phyloP scores from a whole-genome alignment of 2,888 invertebrate species.

The Molorchus minor region DNA sequence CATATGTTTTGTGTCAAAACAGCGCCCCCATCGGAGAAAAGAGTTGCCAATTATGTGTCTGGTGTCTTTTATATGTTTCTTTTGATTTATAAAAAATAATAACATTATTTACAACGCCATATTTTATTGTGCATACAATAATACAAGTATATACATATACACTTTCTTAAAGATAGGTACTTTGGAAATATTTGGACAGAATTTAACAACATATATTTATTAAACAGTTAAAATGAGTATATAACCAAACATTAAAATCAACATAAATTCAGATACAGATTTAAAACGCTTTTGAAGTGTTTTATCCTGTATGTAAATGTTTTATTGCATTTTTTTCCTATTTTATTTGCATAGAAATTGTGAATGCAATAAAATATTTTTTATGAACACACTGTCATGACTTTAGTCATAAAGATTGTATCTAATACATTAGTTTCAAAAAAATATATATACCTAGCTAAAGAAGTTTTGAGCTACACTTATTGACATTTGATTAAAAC shows the following conservation, averaged over 20 bases:
- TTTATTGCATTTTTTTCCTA: slow-evolving; percentile 47
- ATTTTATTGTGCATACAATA: slow-evolving; percentile 66
- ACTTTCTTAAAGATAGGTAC: slow-evolving; percentile 63
- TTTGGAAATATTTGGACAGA: slow-evolving; percentile 64
- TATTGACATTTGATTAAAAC: slow-evolving; percentile 63
- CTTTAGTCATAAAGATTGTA: slow-evolving; percentile 55
- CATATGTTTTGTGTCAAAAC: too few species aligned
- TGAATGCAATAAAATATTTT: slow-evolving; percentile 49
- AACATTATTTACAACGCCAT: slow-evolving; percentile 61
- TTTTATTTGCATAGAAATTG: slow-evolving; percentile 40
- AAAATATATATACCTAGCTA: slow-evolving; percentile 60
- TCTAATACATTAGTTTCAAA: slow-evolving; percentile 54
- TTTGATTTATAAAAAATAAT: too few species aligned
- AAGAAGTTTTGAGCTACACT: slow-evolving; percentile 59
- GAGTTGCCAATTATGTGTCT: too few species aligned
- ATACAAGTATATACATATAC: slow-evolving; percentile 66
- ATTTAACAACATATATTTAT: slow-evolving; percentile 63
- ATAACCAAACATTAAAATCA: slow-evolving; percentile 58
- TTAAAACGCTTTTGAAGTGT: slow-evolving; percentile 49
- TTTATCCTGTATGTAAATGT: slow-evolving; percentile 40
- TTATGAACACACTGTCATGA: slow-evolving; percentile 55
- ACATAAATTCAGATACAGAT: slow-evolving; percentile 53
- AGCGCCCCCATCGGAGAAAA: too few species aligned
- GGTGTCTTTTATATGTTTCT: too few species aligned
- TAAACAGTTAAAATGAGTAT: slow-evolving; percentile 61